Evolutionary conservation across 1,140 invertebrate species (phyloP), one percentile per base, ranked within the genome.

Genomic region (Nasonia vitripennis): DNA sequence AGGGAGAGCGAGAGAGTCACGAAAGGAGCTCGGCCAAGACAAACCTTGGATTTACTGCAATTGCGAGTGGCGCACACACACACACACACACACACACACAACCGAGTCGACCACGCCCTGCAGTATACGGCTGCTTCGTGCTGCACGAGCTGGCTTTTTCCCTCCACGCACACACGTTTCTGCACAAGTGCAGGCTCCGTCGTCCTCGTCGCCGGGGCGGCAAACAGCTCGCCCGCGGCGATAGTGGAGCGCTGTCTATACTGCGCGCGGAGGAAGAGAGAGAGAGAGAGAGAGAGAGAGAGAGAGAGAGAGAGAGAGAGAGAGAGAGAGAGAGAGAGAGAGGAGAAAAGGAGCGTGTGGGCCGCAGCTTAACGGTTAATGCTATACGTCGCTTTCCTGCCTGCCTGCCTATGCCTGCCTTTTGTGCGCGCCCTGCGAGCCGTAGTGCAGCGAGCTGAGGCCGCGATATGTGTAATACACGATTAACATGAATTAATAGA

Each of bases 21-120:
- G 80, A 86, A 78, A 86, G 74, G 75, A 79, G 80, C 62, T 77
- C 84, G 55, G 9, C 78, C 78, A 75, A 77, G 78, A 84, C 82
- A 84, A 81, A 84, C 73, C 81, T 87, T 81, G 70, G 62, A 84
- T 87, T 87, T 87, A 87, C 86, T 84, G 86, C 83, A 87, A 84
- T 87, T 87, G 86, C 86, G n/a, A 62, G 55, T 78, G 80, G 23
- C 67, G 55, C 62, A 14, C 5, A 62, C 55, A 48, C 77, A 78
- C 71, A n/a, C n/a, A n/a, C 62, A 14, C 5, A 62, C 55, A 48
- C 77, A 78, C 71, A n/a, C 68, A 75, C 17, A 67, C 20, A 34
- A 41, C 17, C 37, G 77, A 41, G 67, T 14, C 81, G 55, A 70
- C 84, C 84, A 86, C 84, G 84, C 84, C 84, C 84, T 62, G 55